Evolutionary conservation across 2,888 invertebrate species (phyloP).

Genomic region (Dicranocentrus wangi): DNA sequence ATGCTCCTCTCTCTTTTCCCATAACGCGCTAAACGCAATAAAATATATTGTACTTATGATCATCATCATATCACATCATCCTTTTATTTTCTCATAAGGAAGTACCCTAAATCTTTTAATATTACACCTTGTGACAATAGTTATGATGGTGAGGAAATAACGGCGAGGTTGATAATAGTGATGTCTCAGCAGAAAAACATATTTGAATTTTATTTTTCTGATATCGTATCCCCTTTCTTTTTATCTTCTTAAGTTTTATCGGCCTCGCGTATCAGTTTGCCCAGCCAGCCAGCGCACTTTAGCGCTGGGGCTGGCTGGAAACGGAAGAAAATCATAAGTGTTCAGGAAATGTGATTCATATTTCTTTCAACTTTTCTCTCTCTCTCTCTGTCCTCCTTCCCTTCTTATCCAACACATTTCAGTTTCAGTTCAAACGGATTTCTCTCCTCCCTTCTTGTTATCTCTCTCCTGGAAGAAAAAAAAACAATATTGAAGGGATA

Average conservation of each 20-base stretch:
- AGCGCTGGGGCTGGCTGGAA: slow-evolving; percentile 15
- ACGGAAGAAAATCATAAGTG: slow-evolving; percentile 40
- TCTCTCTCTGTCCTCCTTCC: background rate
- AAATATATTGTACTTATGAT: slow-evolving; percentile 28
- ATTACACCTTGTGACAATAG: slow-evolving; percentile 49
- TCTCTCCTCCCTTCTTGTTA: no score
- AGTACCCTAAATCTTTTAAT: slow-evolving; percentile 56
- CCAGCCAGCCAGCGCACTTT: slow-evolving; percentile 1
- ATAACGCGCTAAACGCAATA: slow-evolving; percentile 19
- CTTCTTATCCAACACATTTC: background rate
- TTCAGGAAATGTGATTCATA: slow-evolving; percentile 39
- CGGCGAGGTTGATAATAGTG: slow-evolving; percentile 44
- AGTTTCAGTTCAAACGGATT: background rate
- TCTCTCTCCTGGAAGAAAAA: no score
- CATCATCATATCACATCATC: slow-evolving; percentile 34
- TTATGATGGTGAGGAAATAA: slow-evolving; percentile 36
- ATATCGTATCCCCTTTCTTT: slow-evolving; percentile 23
- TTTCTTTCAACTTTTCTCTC: background rate
- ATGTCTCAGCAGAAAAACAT: slow-evolving; percentile 55
- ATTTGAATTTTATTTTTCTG: slow-evolving; percentile 57
- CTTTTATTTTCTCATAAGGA: slow-evolving; percentile 53
- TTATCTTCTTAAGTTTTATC: slow-evolving; percentile 17
- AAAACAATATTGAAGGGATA: no score
- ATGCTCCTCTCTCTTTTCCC: background rate
- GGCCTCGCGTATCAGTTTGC: background rate